Evolutionary conservation across 2,888 invertebrate genomes (phyloP), one percentile per base, ranked within the genome.

Genomic region (Crematogaster levior): DNA sequence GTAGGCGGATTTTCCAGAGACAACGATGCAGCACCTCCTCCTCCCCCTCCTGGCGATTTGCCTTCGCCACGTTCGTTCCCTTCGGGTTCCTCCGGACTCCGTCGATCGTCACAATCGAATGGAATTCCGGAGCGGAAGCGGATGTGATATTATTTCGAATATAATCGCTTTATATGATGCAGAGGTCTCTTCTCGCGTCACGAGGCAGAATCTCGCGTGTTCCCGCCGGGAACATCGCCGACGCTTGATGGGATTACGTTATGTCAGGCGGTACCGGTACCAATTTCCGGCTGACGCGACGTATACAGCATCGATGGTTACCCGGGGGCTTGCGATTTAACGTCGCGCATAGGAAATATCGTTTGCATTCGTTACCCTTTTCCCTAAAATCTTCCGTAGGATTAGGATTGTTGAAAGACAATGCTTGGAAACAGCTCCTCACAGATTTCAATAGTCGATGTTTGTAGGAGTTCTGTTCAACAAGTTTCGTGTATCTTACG

Each of bases 1-100:
- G 97, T 96, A 61, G 58, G 34, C 27, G 43, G 48, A 48, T 82
- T 83, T 65, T 83, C 79, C 74, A n/a, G 61, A 61, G 48, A 21
- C 34, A 43, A n/a, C 21, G 18, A 37, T 30, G 34, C 51, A n/a
- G 48, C 2, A 15, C 4, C 30, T 7, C 30, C 18, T 6, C 18
- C 3, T 1, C 18, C 10, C 6, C 58, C 10, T 21, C 21, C 21
- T 15, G 27, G 27, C 56, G 6, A 24, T 27, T 27, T 15, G 30
- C 37, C 21, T 21, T 21, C 61, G 37, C 60, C 6, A 40, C 12
- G 10, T 12, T 24, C 40, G 37, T 34, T n/a, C n/a, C 37, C 40
- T 24, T 27, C 60, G 63, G 18, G 63, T 24, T n/a, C n/a, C 18
- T 18, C 18, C 40, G 40, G 18, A 18, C 10, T 34, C 15, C 24